Percentiles rank a stretch among this genome's conserved stretches.
These are phyloP conservation scores for Lophotriccus pileatus DNA, from an alignment of 2,797 vertebrate species.

Conservation along the genomic window DNA sequence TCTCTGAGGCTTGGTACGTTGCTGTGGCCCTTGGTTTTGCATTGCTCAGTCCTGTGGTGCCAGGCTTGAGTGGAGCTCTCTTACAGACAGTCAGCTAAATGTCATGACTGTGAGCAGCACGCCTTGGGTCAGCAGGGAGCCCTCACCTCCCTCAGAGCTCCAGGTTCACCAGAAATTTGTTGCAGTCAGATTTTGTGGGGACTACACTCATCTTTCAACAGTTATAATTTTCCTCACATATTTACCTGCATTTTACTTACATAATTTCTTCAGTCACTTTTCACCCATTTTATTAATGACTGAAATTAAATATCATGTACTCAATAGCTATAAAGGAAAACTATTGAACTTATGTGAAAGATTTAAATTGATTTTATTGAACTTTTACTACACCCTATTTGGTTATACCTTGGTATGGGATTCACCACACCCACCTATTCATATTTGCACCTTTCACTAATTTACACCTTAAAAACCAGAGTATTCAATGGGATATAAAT, in stretches of 20 bases:
- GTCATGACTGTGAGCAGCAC: background rate
- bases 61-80: background rate
- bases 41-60: background rate
- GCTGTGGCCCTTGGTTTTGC: background rate
- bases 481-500: background rate
- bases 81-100: background rate
- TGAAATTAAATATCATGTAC: background rate
- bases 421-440: background rate
- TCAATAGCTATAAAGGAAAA: background rate
- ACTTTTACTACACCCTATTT: background rate
- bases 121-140: background rate
- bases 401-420: background rate
- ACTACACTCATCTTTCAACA: background rate
- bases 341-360: background rate
- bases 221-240: background rate
- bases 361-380: background rate
- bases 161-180: background rate
- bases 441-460: background rate
- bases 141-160: background rate
- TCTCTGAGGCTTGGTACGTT: background rate
- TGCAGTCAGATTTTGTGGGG: background rate
- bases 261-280: background rate
- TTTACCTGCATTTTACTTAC: background rate
- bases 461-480: background rate
- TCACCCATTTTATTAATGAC: background rate